Conservation (phyloP, 1,140 invertebrate genomes). For the Musca vetustissima region DNA sequence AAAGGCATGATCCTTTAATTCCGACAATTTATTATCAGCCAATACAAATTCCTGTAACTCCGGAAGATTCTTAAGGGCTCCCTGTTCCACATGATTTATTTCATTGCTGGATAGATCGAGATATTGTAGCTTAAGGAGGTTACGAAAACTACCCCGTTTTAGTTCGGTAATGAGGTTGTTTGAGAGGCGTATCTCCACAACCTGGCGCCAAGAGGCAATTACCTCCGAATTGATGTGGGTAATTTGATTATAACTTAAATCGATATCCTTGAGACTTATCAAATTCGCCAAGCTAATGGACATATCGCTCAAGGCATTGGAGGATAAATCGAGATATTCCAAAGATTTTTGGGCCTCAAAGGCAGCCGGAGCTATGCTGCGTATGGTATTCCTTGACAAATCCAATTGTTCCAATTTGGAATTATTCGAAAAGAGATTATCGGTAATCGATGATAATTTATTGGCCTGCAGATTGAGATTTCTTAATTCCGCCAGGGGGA, state of each 20-base stretch:
- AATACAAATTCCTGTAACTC: conserved; percentile 76
- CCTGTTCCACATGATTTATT: conserved; percentile 73
- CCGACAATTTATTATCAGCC: conserved; percentile 72
- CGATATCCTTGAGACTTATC: conserved; percentile 68
- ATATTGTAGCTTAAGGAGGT: conserved; percentile 69
- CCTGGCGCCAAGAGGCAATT: conserved; percentile 66
- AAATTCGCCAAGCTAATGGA: conserved; percentile 70
- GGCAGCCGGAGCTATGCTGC: conserved; percentile 65
- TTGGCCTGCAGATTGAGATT: conserved; percentile 77
- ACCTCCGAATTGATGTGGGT: conserved; percentile 68
- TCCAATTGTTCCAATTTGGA: conserved; percentile 67
- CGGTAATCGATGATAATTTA: conserved; percentile 69
- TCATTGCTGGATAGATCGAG: conserved; percentile 82
- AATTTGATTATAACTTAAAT: conserved; percentile 80
- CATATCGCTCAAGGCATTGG: conserved; percentile 74
- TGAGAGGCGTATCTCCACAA: conserved; percentile 69
- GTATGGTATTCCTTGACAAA: conserved; percentile 75
- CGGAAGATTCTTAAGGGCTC: conserved; percentile 74
- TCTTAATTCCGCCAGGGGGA: conserved; percentile 64
- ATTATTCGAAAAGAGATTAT: conserved; percentile 69
- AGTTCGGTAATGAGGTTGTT: conserved; percentile 76
- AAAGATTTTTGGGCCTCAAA: conserved; percentile 70
- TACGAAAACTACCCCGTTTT: conserved; percentile 69
- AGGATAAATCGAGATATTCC: conserved; percentile 73
- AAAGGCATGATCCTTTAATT: conserved; percentile 73